A percentile compares a stretch with the other conserved stretches of the same genome.
These are phyloP conservation scores for Anthoscopus minutus DNA, from an alignment of 2,113 vertebrate species.

Conservation along the genomic window DNA sequence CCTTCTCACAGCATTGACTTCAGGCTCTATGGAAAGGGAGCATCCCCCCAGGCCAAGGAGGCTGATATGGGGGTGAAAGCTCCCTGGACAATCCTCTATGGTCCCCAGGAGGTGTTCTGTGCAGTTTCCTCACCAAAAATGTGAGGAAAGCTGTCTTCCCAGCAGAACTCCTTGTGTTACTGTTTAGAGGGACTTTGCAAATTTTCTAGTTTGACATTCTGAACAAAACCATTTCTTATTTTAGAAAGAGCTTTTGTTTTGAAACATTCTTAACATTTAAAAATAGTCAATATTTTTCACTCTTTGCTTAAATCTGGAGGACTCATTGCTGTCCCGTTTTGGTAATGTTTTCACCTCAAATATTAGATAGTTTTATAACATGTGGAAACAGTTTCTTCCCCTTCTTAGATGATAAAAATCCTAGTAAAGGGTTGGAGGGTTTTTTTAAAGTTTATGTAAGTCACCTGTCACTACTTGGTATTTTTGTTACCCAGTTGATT, in stretches of 20 bases:
- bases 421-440: rapidly evolving
- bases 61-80: background rate
- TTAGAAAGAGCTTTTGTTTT: background rate
- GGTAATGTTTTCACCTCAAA: background rate
- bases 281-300: background rate
- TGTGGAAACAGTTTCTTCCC: background rate
- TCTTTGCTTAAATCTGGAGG: background rate
- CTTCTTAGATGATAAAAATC: background rate
- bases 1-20: background rate
- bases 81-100: background rate
- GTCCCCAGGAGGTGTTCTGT: background rate
- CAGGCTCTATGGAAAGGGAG: background rate
- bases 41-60: background rate
- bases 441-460: background rate
- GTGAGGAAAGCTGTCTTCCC: background rate
- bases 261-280: background rate
- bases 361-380: background rate
- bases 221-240: background rate
- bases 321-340: background rate
- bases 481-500: background rate
- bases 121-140: background rate
- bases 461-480: background rate
- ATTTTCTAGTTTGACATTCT: background rate
- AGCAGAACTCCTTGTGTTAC: background rate
- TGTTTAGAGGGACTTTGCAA: background rate